A percentile compares a stretch with the other conserved stretches of the same genome.
These are phyloP conservation scores for Coenobita brevimanus DNA, from an alignment of 1,140 invertebrate species.

Conservation along the genomic window DNA sequence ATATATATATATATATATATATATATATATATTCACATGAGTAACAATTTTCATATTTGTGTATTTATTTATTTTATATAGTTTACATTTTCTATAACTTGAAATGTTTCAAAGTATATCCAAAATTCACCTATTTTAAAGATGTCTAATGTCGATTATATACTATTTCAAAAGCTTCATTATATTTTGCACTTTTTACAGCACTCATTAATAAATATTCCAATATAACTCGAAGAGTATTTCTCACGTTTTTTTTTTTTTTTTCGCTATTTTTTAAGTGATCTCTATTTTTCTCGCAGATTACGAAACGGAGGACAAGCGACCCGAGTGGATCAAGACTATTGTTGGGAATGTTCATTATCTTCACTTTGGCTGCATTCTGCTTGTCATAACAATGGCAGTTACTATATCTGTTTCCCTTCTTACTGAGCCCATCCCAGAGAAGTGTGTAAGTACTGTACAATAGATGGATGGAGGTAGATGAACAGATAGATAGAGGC, in stretches of 20 bases:
- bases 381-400: constrained; percentile 74
- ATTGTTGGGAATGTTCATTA: constrained; percentile 76
- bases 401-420: constrained; percentile 74
- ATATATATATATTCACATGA: too few species aligned
- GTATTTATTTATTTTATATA: too few species aligned
- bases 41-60: too few species aligned
- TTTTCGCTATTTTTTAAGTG: background rate
- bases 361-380: constrained; percentile 75
- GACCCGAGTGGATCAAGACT: constrained; percentile 72
- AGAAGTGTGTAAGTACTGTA: constrained; percentile 72
- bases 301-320: background rate
- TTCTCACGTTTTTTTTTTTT: background rate
- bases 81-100: too few species aligned
- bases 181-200: too few species aligned
- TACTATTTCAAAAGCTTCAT: too few species aligned
- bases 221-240: background rate
- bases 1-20: constrained; percentile 58
- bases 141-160: too few species aligned
- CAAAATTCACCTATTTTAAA: too few species aligned
- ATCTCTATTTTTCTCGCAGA: constrained; percentile 73
- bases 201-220: too few species aligned
- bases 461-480: background rate
- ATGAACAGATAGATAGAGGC: too few species aligned
- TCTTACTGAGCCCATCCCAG: constrained; percentile 73
- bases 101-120: too few species aligned